A percentile compares a stretch with the other conserved stretches of the same genome.
Conservation (phyloP, 2,113 vertebrate genomes). For the Rafetus swinhoei region DNA sequence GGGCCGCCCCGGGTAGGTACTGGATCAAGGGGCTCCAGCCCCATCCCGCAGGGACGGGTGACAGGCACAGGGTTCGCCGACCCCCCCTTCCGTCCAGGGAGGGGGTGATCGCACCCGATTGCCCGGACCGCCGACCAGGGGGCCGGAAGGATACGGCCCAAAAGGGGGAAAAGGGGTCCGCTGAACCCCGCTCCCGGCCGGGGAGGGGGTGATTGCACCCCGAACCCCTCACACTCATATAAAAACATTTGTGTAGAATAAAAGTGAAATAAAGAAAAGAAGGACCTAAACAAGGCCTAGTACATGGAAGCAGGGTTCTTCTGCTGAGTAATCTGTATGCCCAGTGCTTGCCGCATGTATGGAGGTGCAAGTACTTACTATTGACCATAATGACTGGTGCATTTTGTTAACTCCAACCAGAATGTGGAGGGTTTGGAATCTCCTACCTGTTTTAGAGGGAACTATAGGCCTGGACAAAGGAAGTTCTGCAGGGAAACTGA, state of each 20-base stretch:
- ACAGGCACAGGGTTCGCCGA: too few relatives aligned
- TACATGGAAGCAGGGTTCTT: conserved; percentile 15
- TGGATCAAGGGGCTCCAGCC: too few relatives aligned
- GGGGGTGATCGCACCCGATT: too few relatives aligned
- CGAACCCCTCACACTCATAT: too few relatives aligned
- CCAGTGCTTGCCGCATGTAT: conserved; percentile 42
- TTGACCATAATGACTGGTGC: conserved; percentile 11
- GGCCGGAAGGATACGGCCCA: too few relatives aligned
- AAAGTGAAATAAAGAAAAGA: conserved; percentile 44
- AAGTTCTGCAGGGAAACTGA: background rate
- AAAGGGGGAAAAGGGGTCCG: too few relatives aligned
- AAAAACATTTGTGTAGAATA: fast-evolving
- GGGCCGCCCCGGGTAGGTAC: too few relatives aligned
- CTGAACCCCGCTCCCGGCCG: too few relatives aligned
- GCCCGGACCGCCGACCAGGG: too few relatives aligned
- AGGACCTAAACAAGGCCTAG: conserved; percentile 2
- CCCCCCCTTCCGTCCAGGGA: too few relatives aligned
- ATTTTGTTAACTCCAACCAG: background rate
- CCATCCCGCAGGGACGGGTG: too few relatives aligned
- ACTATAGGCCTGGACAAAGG: background rate
- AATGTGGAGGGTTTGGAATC: background rate
- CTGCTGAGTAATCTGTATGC: conserved; percentile 18
- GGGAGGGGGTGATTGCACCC: too few relatives aligned
- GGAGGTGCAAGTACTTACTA: conserved; percentile 45
- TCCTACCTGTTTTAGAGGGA: conserved; percentile 1